phyloP scores from a whole-genome alignment of 2,888 invertebrate genomes.

The Mystacides longicornis region DNA sequence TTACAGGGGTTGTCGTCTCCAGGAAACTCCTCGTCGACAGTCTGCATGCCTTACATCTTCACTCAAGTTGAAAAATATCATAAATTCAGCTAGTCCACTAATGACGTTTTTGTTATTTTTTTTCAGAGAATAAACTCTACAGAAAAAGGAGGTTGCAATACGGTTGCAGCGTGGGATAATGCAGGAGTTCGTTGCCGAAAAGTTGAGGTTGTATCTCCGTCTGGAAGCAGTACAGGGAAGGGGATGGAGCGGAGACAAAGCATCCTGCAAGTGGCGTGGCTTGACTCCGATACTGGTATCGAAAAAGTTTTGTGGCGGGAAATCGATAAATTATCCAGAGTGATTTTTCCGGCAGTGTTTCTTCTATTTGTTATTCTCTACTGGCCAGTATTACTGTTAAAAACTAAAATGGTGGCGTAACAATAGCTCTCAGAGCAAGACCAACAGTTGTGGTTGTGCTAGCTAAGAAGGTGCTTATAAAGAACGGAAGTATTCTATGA shows the following conservation, averaged over 20 bases:
- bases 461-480: conserved; percentile 1
- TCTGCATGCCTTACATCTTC: too few relatives aligned
- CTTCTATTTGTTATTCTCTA: conserved; percentile 67
- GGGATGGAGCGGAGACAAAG: conserved; percentile 45
- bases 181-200: conserved; percentile 56
- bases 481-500: neutral
- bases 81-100: too few relatives aligned
- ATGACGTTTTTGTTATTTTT: too few relatives aligned
- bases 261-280: conserved; percentile 54
- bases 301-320: conserved; percentile 70
- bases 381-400: conserved; percentile 70
- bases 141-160: conserved; percentile 59
- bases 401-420: conserved; percentile 40
- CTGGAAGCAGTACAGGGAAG: conserved; percentile 19
- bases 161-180: conserved; percentile 57
- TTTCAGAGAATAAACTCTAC: conserved; percentile 54
- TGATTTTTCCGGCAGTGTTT: conserved; percentile 73
- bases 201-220: conserved; percentile 43
- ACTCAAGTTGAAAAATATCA: too few relatives aligned
- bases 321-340: conserved; percentile 68
- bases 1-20: too few relatives aligned
- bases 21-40: too few relatives aligned
- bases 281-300: conserved; percentile 59
- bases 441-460: conserved; percentile 13
- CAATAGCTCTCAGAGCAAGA: conserved; percentile 1